These are phyloP conservation scores for Mionectes olivaceus DNA, from an alignment of 2,797 vertebrate species.

Conservation along the genomic window DNA sequence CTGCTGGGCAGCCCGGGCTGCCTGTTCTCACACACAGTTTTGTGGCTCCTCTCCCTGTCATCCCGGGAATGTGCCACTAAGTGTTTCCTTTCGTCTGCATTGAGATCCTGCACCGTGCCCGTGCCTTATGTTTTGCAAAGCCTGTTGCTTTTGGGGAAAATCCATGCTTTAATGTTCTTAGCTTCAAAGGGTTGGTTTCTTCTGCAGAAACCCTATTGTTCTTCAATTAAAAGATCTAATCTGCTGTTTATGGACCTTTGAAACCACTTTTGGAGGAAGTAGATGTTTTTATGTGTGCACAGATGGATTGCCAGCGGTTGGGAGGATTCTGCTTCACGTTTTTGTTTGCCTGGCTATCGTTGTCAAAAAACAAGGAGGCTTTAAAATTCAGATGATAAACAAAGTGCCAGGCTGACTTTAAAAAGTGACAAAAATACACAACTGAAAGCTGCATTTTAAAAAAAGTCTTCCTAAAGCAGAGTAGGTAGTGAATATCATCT, in stretches of 20 bases:
- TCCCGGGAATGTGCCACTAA: not conserved
- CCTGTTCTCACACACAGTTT: not conserved
- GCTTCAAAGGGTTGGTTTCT: slow-evolving; percentile 57
- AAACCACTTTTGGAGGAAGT: slow-evolving; percentile 40
- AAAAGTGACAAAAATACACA: not conserved
- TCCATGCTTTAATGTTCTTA: slow-evolving; percentile 40
- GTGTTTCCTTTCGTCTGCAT: not conserved
- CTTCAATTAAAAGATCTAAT: slow-evolving; percentile 56
- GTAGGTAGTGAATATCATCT: not conserved
- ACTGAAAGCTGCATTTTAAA: not conserved
- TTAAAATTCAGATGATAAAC: slow-evolving; percentile 12
- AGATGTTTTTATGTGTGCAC: slow-evolving; percentile 44
- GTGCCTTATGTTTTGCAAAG: slow-evolving; percentile 32
- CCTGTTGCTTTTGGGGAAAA: slow-evolving; percentile 53
- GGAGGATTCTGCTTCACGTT: not conserved
- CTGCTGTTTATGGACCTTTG: slow-evolving; percentile 56
- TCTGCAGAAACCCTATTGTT: slow-evolving; percentile 48
- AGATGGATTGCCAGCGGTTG: slow-evolving; percentile 40
- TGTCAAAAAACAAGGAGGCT: slow-evolving; percentile 15
- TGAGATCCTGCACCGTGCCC: not conserved
- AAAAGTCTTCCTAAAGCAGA: not conserved
- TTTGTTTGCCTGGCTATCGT: slow-evolving; percentile 24
- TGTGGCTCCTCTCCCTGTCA: not conserved
- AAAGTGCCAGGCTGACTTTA: not conserved
- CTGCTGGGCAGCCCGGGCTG: not conserved